Conservation (phyloP, 1,140 invertebrate species). For the Drosophila pruinosa region DNA sequence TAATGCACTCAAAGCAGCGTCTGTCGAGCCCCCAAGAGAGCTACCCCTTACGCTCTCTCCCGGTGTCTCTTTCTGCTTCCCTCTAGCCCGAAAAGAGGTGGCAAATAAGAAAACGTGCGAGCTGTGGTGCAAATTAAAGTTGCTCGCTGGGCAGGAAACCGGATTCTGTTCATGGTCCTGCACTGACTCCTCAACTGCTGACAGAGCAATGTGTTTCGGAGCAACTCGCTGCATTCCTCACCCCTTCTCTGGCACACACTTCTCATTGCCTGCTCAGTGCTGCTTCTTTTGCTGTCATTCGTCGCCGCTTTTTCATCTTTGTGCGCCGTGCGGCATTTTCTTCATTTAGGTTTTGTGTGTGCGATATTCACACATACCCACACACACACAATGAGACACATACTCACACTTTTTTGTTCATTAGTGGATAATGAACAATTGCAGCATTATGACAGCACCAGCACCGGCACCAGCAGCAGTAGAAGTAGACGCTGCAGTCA, state of each 20-base stretch:
- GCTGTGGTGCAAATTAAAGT: conserved; percentile 74
- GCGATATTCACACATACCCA: conserved; percentile 37
- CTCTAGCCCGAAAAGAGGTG: conserved; percentile 43
- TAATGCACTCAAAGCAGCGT: conserved; percentile 80
- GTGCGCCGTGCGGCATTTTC: conserved; percentile 70
- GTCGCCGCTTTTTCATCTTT: conserved; percentile 73
- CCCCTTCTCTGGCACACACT: not conserved
- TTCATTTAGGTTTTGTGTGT: conserved; percentile 39
- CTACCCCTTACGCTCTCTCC: not conserved
- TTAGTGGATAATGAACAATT: conserved; percentile 81
- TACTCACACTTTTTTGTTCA: conserved; percentile 76
- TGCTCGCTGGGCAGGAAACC: conserved; percentile 34
- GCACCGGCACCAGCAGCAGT: conserved; percentile 33
- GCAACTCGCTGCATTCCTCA: conserved; percentile 26
- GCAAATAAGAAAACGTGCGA: conserved; percentile 79
- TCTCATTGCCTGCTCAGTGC: not conserved
- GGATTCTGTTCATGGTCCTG: conserved; percentile 23
- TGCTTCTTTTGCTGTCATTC: conserved; percentile 21
- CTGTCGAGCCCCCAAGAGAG: conserved; percentile 48
- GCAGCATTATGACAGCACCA: conserved; percentile 77
- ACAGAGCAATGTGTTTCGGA: conserved; percentile 73
- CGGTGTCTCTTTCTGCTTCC: not conserved
- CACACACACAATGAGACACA: too few species aligned
- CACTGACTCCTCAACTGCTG: conserved; percentile 56
- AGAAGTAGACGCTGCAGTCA: not conserved